phyloP scores from a whole-genome alignment of 1,140 invertebrate species.

The Nephila pilipes region DNA sequence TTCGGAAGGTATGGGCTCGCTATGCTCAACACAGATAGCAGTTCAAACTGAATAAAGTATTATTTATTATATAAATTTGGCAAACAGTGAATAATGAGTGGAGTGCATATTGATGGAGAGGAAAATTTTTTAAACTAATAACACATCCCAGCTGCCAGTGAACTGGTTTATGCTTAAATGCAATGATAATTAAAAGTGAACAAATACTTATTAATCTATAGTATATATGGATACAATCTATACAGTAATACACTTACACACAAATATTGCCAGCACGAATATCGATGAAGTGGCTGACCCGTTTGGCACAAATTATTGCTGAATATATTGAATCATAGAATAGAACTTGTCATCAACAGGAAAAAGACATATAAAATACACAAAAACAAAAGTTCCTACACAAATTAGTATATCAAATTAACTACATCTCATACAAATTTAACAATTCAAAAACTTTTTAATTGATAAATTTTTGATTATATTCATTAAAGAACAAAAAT shows the following conservation, averaged over 20 bases:
- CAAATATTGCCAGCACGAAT: conserved; percentile 7
- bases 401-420: background rate
- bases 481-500: background rate
- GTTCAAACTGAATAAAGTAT: background rate
- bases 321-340: conserved; percentile 19
- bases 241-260: conserved; percentile 13
- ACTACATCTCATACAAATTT: background rate
- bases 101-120: background rate
- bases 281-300: background rate
- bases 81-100: background rate
- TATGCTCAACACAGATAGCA: background rate
- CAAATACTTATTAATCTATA: conserved; percentile 23
- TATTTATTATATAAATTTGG: background rate
- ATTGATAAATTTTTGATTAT: background rate
- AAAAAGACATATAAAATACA: background rate
- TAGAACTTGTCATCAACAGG: background rate
- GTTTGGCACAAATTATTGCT: conserved; percentile 62
- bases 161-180: background rate
- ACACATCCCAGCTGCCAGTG: conserved; percentile 10
- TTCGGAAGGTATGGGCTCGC: conserved; percentile 10
- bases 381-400: background rate
- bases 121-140: background rate
- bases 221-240: conserved; percentile 12
- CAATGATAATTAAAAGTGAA: conserved; percentile 8
- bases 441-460: background rate